Conservation (phyloP, 2,113 vertebrate species). For the Pluvialis apricaria region DNA sequence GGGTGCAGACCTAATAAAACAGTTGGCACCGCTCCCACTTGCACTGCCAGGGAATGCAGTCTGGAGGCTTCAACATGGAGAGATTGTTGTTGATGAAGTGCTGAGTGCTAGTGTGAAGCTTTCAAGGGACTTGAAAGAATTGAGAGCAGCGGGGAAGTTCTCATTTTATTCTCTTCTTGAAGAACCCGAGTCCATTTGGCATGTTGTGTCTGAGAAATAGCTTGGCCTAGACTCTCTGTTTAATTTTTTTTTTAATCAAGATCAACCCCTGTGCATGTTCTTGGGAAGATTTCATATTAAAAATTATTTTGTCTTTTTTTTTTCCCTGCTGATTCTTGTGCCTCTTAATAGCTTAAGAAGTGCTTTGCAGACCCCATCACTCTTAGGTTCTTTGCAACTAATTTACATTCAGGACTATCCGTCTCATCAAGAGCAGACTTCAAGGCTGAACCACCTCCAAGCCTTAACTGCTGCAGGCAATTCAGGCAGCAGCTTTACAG, state of each 20-base stretch:
- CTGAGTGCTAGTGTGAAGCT: constrained; percentile 4
- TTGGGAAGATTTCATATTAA: neutral
- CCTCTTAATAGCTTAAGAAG: neutral
- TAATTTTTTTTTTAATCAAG: neutral
- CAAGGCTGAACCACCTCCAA: constrained; percentile 32
- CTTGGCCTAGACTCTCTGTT: neutral
- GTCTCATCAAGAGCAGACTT: neutral
- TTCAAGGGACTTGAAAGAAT: constrained; percentile 26
- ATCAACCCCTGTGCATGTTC: neutral
- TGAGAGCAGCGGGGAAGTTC: neutral
- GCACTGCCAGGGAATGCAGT: neutral
- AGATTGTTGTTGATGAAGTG: neutral
- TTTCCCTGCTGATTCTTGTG: neutral
- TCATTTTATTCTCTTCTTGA: neutral
- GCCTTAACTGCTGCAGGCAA: constrained; percentile 10
- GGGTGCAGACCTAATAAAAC: constrained; percentile 42
- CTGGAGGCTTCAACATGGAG: constrained; percentile 1
- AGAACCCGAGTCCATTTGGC: constrained; percentile 1
- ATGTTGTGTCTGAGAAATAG: neutral
- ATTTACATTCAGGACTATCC: constrained; percentile 34
- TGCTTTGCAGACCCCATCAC: constrained; percentile 4
- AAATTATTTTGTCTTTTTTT: neutral
- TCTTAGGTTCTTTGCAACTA: neutral
- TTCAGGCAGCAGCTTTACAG: neutral
- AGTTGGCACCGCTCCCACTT: neutral